Percentiles rank a stretch among this genome's conserved stretches.
phyloP scores from a whole-genome alignment of 2,797 vertebrate genomes.

The Poecilia picta region DNA sequence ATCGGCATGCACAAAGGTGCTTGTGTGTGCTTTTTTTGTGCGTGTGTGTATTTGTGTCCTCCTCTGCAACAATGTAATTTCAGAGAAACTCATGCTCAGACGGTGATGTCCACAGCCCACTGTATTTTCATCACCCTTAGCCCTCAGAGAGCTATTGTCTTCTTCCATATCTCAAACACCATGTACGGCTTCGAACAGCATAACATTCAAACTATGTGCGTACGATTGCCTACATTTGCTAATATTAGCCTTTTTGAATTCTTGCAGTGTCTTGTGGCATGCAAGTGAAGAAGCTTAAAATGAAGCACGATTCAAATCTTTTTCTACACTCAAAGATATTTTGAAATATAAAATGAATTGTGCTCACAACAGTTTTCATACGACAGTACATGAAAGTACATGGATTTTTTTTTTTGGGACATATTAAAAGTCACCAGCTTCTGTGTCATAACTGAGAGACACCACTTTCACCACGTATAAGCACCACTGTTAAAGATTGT shows the following conservation, averaged over 20 bases:
- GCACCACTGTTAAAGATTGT: not conserved
- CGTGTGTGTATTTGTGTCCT: constrained; percentile 49
- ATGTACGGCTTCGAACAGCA: not conserved
- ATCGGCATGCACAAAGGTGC: constrained; percentile 74
- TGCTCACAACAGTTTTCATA: not conserved
- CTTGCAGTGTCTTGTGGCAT: not conserved
- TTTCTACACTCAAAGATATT: not conserved
- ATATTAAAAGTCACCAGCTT: not conserved
- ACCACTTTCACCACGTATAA: not conserved
- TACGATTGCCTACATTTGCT: not conserved
- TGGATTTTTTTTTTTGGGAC: not conserved
- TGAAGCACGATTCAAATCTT: not conserved
- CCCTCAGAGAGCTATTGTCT: constrained; percentile 29
- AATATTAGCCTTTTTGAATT: not conserved
- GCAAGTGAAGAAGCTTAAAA: not conserved
- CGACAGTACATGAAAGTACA: too few species aligned
- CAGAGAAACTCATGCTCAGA: constrained; percentile 39
- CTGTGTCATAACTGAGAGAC: not conserved
- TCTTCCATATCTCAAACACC: constrained; percentile 9
- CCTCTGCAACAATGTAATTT: constrained; percentile 59
- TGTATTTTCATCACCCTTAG: constrained; percentile 51
- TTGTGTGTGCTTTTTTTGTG: constrained; percentile 33
- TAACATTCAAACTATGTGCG: not conserved
- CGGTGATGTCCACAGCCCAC: constrained; percentile 36
- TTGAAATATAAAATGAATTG: not conserved